phyloP scores from a whole-genome alignment of 2,888 invertebrate genomes.

The Thymelicus lineola region DNA sequence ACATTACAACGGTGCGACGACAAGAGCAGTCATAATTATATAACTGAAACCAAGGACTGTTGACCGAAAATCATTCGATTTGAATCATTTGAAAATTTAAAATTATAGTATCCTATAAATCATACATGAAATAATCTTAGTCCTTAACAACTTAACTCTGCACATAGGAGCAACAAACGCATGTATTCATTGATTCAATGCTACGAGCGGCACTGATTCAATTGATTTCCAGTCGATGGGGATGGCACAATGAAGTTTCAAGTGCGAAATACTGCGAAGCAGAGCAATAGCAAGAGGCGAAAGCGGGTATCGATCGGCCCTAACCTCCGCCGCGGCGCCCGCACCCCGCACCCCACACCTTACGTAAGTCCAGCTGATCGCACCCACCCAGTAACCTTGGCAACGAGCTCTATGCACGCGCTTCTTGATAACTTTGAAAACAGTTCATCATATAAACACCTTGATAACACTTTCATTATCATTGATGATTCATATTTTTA shows the following conservation, averaged over 20 bases:
- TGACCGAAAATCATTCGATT: not conserved
- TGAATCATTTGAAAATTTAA: not conserved
- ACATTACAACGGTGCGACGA: constrained; percentile 6
- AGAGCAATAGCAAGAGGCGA: constrained; percentile 70
- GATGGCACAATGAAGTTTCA: constrained; percentile 42
- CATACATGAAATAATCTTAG: not conserved
- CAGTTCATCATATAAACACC: constrained; percentile 19
- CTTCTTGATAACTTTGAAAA: constrained; percentile 44
- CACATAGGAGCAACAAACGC: not conserved
- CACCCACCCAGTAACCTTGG: constrained; percentile 82
- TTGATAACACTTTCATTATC: constrained; percentile 13
- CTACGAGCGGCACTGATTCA: not conserved
- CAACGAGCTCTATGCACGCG: constrained; percentile 73
- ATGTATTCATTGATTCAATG: not conserved
- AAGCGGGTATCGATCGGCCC: constrained; percentile 81
- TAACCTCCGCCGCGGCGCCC: constrained; percentile 60
- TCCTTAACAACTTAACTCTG: not conserved
- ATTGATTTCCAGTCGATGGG: not conserved
- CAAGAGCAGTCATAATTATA: constrained; percentile 12
- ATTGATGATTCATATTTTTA: no score
- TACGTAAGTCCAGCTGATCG: constrained; percentile 84
- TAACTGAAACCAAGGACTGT: not conserved
- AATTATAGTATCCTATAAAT: no score
- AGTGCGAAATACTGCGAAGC: constrained; percentile 62
- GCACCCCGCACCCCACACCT: constrained; percentile 56